Conservation (phyloP, 2,797 vertebrate genomes). For the Hypotaenidia philippensis region DNA sequence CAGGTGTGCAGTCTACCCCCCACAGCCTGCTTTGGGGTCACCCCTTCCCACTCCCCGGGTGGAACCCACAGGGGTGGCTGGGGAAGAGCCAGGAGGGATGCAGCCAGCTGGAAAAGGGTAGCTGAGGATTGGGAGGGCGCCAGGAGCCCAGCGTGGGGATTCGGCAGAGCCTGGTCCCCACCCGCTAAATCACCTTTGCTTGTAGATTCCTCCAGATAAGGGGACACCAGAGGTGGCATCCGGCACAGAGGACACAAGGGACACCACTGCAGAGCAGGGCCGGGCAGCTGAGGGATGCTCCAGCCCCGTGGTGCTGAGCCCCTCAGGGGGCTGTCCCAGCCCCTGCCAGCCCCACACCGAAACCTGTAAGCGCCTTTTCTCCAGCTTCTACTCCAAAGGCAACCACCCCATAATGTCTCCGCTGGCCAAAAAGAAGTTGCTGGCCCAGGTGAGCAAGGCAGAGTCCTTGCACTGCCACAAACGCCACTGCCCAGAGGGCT, state of each 20-base stretch:
- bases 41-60: neutral
- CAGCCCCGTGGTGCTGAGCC: neutral
- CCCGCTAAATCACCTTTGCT: accelerated
- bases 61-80: accelerated
- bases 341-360: constrained; percentile 47
- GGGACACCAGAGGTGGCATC: neutral
- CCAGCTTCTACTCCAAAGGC: constrained; percentile 76
- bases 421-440: constrained; percentile 93
- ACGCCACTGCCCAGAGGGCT: constrained; percentile 11
- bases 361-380: constrained; percentile 75
- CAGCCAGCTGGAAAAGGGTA: neutral
- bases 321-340: neutral
- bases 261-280: neutral
- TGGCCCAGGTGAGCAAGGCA: constrained; percentile 90
- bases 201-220: constrained; percentile 47
- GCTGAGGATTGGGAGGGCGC: neutral
- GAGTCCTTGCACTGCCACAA: constrained; percentile 66
- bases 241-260: neutral
- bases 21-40: too few species aligned
- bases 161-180: neutral
- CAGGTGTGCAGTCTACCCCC: neutral
- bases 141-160: accelerated
- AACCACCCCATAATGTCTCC: constrained; percentile 90
- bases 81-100: neutral
- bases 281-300: neutral